Evolutionary conservation across 1,140 invertebrate genomes (phyloP), one percentile per base, ranked within the genome.

Genomic region (Cydia splendana): DNA sequence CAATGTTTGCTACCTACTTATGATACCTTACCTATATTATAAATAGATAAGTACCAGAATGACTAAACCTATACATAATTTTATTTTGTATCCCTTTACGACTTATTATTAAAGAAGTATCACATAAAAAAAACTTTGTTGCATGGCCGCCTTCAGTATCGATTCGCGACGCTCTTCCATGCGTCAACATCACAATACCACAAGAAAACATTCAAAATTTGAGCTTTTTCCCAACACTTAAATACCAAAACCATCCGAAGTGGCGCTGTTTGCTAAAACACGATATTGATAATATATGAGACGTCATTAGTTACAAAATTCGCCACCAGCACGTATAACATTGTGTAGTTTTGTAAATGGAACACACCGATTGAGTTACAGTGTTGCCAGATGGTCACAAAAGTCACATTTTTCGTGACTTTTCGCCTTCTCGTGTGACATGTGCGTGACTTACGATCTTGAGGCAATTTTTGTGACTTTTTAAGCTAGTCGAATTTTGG

Each of bases 121-220:
- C 9, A 0, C 57, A 24, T 24, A 20, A 62, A 15, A 62, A 62
- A 62, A 62, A 62, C 10, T 62, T 24, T 10, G 10, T 0, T 12
- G 7, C 18, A 62, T 62, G 57, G 57, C 18, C 20, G 57, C 57
- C 57, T 62, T 12, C 57, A 24, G 7, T 24, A 62, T 62, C 57
- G 20, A 62, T 62, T 62, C 57, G 57, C 57, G 12, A 62, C n/a
- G 57, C 57, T 62, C 20, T 24, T 62, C n/a, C 18, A 2, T 20
- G 57, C 57, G 57, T 62, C 57, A 24, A 9, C 57, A 62, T 10
- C 20, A 62, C 57, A 62, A 62, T 62, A 24, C 57, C 9, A 12
- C 57, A 62, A 62, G 20, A 62, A 62, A 62, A 62, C 57, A 62
- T 62, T 62, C 18, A 18, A 62, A n/a, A 12, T 24, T 62, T n/a